A percentile compares a stretch with the other conserved stretches of the same genome.
These are phyloP conservation scores for Tipula lateralis DNA, from an alignment of 2,888 invertebrate species.

Conservation along the genomic window DNA sequence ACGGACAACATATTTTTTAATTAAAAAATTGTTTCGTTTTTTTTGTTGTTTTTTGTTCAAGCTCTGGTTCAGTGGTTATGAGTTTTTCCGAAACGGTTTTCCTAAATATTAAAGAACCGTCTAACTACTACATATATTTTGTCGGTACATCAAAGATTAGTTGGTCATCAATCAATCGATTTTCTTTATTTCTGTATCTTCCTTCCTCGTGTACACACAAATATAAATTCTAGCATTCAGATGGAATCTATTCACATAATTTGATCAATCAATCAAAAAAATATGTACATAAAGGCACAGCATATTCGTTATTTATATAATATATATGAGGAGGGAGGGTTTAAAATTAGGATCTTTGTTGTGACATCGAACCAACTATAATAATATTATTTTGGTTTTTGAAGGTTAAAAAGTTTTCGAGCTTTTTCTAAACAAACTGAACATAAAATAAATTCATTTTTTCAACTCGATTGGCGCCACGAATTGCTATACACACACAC, in stretches of 20 bases:
- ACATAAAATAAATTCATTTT: background rate
- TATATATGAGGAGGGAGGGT: background rate
- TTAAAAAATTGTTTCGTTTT: background rate
- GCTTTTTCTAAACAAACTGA: background rate
- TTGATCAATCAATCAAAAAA: background rate
- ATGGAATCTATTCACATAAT: background rate
- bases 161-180: background rate
- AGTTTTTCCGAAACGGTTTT: background rate
- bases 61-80: background rate
- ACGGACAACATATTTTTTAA: background rate
- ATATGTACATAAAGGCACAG: background rate
- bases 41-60: background rate
- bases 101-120: background rate
- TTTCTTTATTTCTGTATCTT: background rate
- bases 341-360: background rate
- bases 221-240: background rate
- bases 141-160: background rate
- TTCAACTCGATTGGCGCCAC: slow-evolving; percentile 1
- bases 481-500: background rate
- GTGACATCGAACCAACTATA: background rate
- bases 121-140: background rate
- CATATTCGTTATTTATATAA: background rate
- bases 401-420: background rate
- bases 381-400: background rate
- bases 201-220: background rate